Evolutionary conservation across 2,113 vertebrate genomes (phyloP).

Genomic region (Campylomormyrus numenius): DNA sequence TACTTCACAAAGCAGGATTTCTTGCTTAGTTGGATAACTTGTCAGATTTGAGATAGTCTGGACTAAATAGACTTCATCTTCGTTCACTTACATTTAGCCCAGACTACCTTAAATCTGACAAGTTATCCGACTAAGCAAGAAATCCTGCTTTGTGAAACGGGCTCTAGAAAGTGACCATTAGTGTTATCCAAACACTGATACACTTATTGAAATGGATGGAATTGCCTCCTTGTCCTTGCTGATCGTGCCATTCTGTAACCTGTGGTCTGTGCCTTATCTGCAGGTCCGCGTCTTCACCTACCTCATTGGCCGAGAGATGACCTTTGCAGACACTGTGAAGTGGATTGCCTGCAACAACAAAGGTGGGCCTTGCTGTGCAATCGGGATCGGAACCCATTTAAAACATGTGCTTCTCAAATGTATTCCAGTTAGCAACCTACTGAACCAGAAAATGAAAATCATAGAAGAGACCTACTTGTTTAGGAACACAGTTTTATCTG

Average conservation of each 20-base stretch:
- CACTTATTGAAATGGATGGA: background rate
- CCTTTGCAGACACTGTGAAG: conserved; percentile 79
- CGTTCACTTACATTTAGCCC: too few species aligned
- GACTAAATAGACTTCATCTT: background rate
- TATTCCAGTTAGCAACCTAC: background rate
- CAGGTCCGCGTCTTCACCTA: conserved; percentile 94
- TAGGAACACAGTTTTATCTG: background rate
- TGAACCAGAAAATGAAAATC: background rate
- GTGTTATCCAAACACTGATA: background rate
- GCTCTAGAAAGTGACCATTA: background rate
- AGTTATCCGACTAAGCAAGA: background rate
- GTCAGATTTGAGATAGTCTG: background rate
- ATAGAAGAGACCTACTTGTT: background rate
- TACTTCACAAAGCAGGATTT: background rate
- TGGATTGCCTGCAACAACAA: conserved; percentile 98
- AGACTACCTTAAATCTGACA: background rate
- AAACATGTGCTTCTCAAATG: background rate
- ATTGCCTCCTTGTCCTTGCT: background rate
- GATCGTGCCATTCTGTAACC: background rate
- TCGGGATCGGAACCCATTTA: background rate
- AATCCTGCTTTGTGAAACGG: background rate
- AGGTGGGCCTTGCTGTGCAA: conserved; percentile 51
- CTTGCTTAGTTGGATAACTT: background rate
- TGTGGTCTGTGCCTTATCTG: background rate
- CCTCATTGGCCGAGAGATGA: conserved; percentile 88